Evolutionary conservation across 2,113 vertebrate genomes (phyloP).

Genomic region (Elaphurus davidianus): DNA sequence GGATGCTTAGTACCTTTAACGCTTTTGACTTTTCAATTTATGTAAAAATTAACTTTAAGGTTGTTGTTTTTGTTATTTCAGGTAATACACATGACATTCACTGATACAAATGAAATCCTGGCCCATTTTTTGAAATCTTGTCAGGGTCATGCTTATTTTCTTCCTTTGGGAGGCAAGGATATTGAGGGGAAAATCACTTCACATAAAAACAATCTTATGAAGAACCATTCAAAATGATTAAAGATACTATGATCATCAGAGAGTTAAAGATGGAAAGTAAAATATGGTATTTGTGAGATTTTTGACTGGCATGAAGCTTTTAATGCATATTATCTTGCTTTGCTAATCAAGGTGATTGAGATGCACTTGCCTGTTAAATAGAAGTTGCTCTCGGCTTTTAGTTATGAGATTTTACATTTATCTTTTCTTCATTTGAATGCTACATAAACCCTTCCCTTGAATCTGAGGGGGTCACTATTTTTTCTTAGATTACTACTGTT

Average conservation of each 20-base stretch:
- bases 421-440: constrained; percentile 47
- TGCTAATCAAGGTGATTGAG: constrained; percentile 71
- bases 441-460: background rate
- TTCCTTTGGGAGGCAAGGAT: background rate
- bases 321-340: constrained; percentile 63
- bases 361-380: constrained; percentile 67
- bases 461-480: constrained; percentile 5
- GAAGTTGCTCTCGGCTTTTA: constrained; percentile 28
- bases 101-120: background rate
- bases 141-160: background rate
- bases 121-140: background rate
- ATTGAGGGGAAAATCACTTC: background rate
- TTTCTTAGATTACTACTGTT: constrained; percentile 33
- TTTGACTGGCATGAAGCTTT: constrained; percentile 58
- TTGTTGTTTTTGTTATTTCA: background rate
- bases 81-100: background rate
- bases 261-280: constrained; percentile 55
- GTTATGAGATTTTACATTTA: constrained; percentile 54
- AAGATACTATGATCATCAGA: constrained; percentile 22
- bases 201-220: background rate
- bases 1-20: background rate
- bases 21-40: background rate
- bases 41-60: background rate
- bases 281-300: constrained; percentile 51
- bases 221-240: background rate